Evolutionary conservation across 2,113 vertebrate species (phyloP), one percentile per base, ranked within the genome.

Genomic region (Trematomus loennbergii): DNA sequence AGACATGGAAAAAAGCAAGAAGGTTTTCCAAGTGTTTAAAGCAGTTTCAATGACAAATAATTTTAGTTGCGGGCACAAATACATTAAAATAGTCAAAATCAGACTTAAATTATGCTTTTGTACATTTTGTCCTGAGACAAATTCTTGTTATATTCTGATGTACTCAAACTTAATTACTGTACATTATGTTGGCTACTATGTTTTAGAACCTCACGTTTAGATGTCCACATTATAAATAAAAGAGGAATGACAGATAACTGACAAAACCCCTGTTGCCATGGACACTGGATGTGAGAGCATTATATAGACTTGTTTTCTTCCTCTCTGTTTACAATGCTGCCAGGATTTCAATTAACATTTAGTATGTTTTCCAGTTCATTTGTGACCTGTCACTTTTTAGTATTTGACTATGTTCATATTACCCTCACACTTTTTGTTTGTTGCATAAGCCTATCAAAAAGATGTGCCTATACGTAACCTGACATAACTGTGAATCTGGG

Each of bases 161-260:
- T 43, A 12, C 33, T 57, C 40, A 22, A 18, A 12, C 79, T 57
- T 62, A 46, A 60, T 84, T 13, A 68, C 40, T 53, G 36, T 12
- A 63, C 12, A 40, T 7, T 8, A 40, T 40, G 6, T 36, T 2
- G 13, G 4, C 48, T 16, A 13, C 46, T 82, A 66, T 81, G 2
- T 85, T 78, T 78, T 73, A 81, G 64, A 13, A 40, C 3, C 17
- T 29, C 7, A 33, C 1, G 0, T 46, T 9, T 9, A 75, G 65
- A 22, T 80, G 82, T 62, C 79, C 20, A 85, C 45, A 59, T 84
- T 73, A 40, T 50, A 33, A 70, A 80, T 76, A 22, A 72, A 69
- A 20, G 55, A 60, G 70, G n/a, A 49, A 58, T 72, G 8, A 78
- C 46, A 45, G 18, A 72, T 68, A 77, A 78, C 65, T 76, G 45